A percentile compares a stretch with the other conserved stretches of the same genome.
These are phyloP conservation scores for Tylochromis polylepis DNA, from an alignment of 2,113 vertebrate species.

Conservation along the genomic window DNA sequence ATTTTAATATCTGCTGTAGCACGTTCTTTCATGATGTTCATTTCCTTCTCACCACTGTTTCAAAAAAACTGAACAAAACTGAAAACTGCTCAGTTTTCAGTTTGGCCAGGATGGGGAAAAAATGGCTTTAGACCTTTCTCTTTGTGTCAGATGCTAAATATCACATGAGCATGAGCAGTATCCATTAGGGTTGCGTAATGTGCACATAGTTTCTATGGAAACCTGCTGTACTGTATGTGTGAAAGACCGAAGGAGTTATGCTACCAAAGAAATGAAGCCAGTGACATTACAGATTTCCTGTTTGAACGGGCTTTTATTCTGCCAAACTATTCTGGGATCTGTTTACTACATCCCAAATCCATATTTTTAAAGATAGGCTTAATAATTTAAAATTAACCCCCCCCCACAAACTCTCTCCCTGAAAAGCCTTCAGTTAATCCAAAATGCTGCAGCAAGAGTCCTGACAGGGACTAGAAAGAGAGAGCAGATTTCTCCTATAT, in stretches of 20 bases:
- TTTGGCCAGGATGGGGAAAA: neutral
- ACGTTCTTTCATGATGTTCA: fast-evolving
- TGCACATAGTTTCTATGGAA: neutral
- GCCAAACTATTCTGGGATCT: neutral
- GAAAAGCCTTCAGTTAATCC: too few species aligned
- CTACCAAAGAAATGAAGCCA: neutral
- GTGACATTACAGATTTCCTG: neutral
- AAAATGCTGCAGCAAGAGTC: too few species aligned
- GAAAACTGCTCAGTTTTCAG: neutral
- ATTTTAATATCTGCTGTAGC: neutral
- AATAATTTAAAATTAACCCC: neutral
- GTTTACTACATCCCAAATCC: neutral
- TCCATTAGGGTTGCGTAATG: neutral
- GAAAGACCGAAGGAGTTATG: neutral
- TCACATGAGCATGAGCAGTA: neutral
- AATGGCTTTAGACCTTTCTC: neutral
- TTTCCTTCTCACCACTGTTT: neutral
- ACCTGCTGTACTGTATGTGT: neutral
- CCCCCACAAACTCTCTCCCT: too few species aligned
- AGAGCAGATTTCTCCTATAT: too few species aligned
- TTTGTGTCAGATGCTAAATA: slow-evolving; percentile 10
- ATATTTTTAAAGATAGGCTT: fast-evolving
- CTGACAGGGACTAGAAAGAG: too few species aligned
- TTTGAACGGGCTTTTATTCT: neutral
- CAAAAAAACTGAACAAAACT: too few species aligned